Evolutionary conservation across 2,797 vertebrate genomes (phyloP).

Genomic region (Liasis olivaceus): DNA sequence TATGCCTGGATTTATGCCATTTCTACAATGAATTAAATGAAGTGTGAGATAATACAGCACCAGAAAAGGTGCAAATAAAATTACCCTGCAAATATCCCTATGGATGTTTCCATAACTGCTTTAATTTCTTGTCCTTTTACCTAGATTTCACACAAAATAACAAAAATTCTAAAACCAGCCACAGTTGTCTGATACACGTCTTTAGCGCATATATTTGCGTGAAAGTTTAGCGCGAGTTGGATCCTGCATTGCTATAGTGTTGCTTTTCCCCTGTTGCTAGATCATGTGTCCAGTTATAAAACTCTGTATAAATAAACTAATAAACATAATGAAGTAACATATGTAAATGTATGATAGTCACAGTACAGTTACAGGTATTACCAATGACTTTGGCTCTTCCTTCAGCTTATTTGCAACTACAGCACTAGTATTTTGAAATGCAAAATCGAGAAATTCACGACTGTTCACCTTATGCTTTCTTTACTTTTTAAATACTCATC

Average conservation of each 20-base stretch:
- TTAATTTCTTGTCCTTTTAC: neutral
- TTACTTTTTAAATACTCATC: neutral
- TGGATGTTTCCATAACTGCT: neutral
- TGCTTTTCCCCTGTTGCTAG: neutral
- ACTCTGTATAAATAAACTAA: neutral
- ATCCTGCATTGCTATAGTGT: neutral
- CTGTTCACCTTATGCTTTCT: neutral
- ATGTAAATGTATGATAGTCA: neutral
- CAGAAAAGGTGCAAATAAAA: neutral
- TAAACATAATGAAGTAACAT: neutral
- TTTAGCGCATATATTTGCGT: neutral
- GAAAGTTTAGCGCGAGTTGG: neutral
- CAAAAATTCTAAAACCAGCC: neutral
- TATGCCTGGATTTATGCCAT: neutral
- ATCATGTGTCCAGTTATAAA: neutral
- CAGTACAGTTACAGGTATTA: neutral
- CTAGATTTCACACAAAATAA: neutral
- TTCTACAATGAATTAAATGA: neutral
- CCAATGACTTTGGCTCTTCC: neutral
- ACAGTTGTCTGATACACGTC: neutral
- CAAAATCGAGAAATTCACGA: neutral
- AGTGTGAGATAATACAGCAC: neutral
- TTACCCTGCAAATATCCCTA: neutral
- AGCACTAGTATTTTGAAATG: neutral
- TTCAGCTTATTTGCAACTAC: neutral